Evolutionary conservation across 2,113 vertebrate species (phyloP).

Genomic region (Eidolon helvum): DNA sequence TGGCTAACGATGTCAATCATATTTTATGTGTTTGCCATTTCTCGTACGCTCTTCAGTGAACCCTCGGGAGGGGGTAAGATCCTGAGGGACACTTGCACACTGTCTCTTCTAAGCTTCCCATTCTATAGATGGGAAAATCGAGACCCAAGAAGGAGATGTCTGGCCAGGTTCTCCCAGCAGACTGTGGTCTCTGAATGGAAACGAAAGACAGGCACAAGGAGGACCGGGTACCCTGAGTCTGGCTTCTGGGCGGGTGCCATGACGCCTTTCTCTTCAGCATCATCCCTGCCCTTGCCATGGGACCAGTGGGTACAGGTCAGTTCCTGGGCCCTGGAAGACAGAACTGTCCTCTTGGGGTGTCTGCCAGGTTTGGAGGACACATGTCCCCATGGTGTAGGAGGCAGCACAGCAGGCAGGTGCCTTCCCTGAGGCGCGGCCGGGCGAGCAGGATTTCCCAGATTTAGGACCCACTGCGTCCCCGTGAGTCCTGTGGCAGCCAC

Average conservation of each 20-base stretch:
- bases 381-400: not conserved
- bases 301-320: too few relatives aligned
- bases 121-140: not conserved
- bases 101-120: not conserved
- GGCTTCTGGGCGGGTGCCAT: not conserved
- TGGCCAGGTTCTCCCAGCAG: not conserved
- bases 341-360: not conserved
- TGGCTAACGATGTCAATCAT: not conserved
- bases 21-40: not conserved
- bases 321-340: not conserved
- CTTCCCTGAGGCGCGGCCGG: not conserved
- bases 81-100: not conserved
- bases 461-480: not conserved
- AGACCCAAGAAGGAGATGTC: not conserved
- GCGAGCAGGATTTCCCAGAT: not conserved
- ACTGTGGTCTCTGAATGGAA: not conserved
- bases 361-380: not conserved
- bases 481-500: not conserved
- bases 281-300: not conserved
- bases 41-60: not conserved
- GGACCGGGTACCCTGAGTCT: not conserved
- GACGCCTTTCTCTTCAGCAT: not conserved
- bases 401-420: too few relatives aligned
- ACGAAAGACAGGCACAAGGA: not conserved
- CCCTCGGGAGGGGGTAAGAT: not conserved